These are phyloP conservation scores for Lamprologus lemairii DNA, from an alignment of 2,113 vertebrate species.

Conservation along the genomic window DNA sequence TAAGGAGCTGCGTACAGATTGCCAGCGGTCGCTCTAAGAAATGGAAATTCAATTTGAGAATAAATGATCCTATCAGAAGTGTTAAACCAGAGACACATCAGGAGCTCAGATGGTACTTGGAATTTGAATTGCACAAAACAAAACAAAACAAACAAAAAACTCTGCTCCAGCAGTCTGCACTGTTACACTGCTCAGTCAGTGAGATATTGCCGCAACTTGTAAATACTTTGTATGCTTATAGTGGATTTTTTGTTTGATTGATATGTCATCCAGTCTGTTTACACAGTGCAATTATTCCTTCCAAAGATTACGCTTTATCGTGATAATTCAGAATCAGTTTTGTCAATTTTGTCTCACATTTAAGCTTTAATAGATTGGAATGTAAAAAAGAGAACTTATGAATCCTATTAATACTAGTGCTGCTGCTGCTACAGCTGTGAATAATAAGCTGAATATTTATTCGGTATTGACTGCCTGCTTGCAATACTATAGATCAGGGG, in stretches of 20 bases:
- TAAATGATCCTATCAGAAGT: slow-evolving; percentile 40
- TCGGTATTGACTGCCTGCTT: neutral
- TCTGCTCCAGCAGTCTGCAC: neutral
- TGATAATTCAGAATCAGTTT: neutral
- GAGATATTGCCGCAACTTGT: neutral
- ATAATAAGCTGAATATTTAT: neutral
- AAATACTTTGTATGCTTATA: neutral
- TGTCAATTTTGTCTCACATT: neutral
- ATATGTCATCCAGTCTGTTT: neutral
- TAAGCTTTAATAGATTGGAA: neutral
- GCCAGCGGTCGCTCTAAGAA: slow-evolving; percentile 16
- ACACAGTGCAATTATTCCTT: neutral
- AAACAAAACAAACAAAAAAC: neutral
- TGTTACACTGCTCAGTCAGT: neutral
- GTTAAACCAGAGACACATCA: slow-evolving; percentile 21
- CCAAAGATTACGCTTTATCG: neutral
- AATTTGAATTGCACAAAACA: slow-evolving; percentile 20
- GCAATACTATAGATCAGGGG: neutral
- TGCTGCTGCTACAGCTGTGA: neutral
- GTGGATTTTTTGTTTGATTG: neutral
- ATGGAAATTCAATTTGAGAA: slow-evolving; percentile 47
- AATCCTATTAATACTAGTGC: neutral
- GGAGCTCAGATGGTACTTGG: slow-evolving; percentile 6
- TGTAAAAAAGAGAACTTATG: neutral
- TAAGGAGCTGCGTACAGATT: slow-evolving; percentile 21